A percentile compares a stretch with the other conserved stretches of the same genome.
These are phyloP conservation scores for Acropternis orthonyx DNA, from an alignment of 2,797 vertebrate species.

Conservation along the genomic window DNA sequence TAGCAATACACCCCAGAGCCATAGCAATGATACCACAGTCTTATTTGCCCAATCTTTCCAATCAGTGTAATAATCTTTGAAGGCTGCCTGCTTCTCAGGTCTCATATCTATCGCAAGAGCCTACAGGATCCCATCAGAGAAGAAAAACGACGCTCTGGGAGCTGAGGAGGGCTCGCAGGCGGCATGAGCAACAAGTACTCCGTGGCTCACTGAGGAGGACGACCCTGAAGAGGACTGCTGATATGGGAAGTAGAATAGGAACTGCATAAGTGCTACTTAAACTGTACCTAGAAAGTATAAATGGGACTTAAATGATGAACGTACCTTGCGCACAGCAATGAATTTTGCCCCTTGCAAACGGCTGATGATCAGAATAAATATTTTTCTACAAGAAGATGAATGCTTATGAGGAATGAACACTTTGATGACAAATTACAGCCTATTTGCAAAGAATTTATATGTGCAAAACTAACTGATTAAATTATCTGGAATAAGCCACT, in stretches of 20 bases:
- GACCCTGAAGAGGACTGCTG: neutral
- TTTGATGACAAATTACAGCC: neutral
- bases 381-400: neutral
- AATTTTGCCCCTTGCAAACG: neutral
- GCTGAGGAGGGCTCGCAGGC: neutral
- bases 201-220: neutral
- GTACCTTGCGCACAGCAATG: neutral
- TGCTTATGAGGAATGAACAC: neutral
- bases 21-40: neutral
- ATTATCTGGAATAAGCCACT: neutral
- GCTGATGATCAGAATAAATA: neutral
- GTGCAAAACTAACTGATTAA: neutral
- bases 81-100: conserved; percentile 39
- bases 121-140: conserved; percentile 7
- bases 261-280: conserved; percentile 16
- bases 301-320: neutral
- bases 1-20: neutral
- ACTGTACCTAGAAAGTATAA: neutral
- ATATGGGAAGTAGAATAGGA: conserved; percentile 44
- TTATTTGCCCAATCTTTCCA: neutral
- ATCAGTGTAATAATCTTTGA: conserved; percentile 12
- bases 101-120: neutral
- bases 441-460: neutral
- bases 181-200: neutral
- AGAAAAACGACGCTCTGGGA: neutral